These are phyloP conservation scores for Aplocera efformata DNA, from an alignment of 2,888 invertebrate species.

Conservation along the genomic window DNA sequence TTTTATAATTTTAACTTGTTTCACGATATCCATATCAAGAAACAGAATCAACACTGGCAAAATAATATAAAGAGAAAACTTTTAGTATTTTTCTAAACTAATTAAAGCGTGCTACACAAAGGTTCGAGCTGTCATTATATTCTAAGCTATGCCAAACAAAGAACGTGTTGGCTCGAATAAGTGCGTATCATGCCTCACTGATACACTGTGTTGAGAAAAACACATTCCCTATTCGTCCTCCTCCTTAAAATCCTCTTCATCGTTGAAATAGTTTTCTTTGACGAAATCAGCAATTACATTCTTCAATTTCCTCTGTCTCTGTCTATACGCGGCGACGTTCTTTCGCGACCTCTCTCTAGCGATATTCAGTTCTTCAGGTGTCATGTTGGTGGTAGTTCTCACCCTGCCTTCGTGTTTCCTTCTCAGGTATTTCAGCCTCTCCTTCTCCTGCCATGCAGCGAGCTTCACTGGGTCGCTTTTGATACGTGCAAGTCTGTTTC, in stretches of 20 bases:
- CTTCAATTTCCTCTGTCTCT: not conserved
- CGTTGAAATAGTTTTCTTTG: not conserved
- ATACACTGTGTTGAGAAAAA: no score
- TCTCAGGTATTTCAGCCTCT: constrained; percentile 6
- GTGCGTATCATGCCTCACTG: no score
- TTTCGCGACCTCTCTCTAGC: not conserved
- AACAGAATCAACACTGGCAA: no score
- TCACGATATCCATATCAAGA: no score
- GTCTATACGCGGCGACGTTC: constrained; percentile 1
- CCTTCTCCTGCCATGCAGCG: constrained; percentile 18
- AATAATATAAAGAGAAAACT: no score
- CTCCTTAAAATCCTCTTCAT: not conserved
- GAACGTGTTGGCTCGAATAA: no score
- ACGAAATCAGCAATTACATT: not conserved
- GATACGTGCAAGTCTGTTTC: constrained; percentile 23
- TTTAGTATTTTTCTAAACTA: no score
- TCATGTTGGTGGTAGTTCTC: constrained; percentile 1
- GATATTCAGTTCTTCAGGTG: not conserved
- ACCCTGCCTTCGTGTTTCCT: constrained; percentile 16
- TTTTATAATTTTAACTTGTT: no score
- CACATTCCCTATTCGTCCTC: not conserved
- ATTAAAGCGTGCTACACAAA: no score
- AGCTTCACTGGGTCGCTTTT: constrained; percentile 21
- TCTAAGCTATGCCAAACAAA: no score
- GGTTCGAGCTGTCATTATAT: no score